Conservation (phyloP, 2,113 vertebrate genomes). For the Aphyosemion australe region DNA sequence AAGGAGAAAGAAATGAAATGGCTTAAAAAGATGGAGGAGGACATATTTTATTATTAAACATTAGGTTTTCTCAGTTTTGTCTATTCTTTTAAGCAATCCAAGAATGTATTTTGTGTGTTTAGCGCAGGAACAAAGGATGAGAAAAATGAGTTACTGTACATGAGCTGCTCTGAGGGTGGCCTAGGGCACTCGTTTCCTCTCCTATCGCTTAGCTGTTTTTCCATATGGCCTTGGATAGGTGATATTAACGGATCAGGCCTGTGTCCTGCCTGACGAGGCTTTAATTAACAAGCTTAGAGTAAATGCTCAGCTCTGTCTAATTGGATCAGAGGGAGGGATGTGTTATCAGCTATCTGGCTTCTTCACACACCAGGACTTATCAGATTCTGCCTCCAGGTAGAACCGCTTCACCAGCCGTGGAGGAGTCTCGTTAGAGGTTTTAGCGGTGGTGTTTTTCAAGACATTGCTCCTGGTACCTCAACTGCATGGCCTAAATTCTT, state of each 20-base stretch:
- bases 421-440: conserved; percentile 20
- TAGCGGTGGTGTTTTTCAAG: conserved; percentile 39
- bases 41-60: conserved; percentile 10
- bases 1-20: not conserved
- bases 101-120: not conserved
- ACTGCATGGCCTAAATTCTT: not conserved
- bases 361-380: conserved; percentile 62
- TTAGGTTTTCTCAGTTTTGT: not conserved
- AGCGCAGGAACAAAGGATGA: not conserved
- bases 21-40: conserved; percentile 11
- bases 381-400: conserved; percentile 63
- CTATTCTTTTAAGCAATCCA: not conserved
- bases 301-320: conserved; percentile 76
- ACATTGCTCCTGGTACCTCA: conserved; percentile 31
- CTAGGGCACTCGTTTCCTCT: conserved; percentile 48
- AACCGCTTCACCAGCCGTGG: conserved; percentile 24
- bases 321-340: conserved; percentile 77
- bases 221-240: conserved; percentile 58
- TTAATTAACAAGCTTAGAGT: conserved; percentile 82
- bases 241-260: conserved; percentile 70
- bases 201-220: conserved; percentile 54
- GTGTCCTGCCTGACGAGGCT: conserved; percentile 66
- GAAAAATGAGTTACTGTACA: not conserved
- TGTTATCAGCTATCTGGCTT: conserved; percentile 78
- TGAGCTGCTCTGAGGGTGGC: conserved; percentile 25